These are phyloP conservation scores for Platichthys stellatus DNA, from an alignment of 2,113 vertebrate genomes.

Conservation along the genomic window DNA sequence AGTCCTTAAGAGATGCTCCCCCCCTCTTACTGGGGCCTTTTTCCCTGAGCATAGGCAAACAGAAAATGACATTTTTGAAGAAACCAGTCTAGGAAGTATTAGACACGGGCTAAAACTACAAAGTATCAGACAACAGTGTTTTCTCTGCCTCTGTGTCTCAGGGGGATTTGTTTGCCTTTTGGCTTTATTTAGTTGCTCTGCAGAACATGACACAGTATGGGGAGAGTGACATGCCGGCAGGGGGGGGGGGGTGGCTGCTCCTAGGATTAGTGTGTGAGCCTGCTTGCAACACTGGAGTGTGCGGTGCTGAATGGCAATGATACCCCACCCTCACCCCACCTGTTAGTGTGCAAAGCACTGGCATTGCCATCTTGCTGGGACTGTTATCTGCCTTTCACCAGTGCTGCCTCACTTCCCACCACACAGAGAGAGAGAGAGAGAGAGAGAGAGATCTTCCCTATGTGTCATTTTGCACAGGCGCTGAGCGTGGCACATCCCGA, in stretches of 20 bases:
- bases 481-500: not conserved
- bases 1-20: slow-evolving; percentile 57
- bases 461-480: slow-evolving; percentile 22
- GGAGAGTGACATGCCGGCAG: slow-evolving; percentile 56
- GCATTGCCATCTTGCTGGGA: slow-evolving; percentile 35
- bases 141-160: slow-evolving; percentile 45
- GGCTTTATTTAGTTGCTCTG: slow-evolving; percentile 73
- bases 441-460: slow-evolving; percentile 35
- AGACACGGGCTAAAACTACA: slow-evolving; percentile 56
- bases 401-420: slow-evolving; percentile 30
- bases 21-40: not conserved
- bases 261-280: slow-evolving; percentile 37
- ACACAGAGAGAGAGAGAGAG: slow-evolving; percentile 6
- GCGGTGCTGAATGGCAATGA: slow-evolving; percentile 48
- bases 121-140: slow-evolving; percentile 57
- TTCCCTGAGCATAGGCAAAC: slow-evolving; percentile 35
- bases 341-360: slow-evolving; percentile 29
- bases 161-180: slow-evolving; percentile 68
- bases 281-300: not conserved
- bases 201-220: slow-evolving; percentile 69
- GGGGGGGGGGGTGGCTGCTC: slow-evolving; percentile 22
- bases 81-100: slow-evolving; percentile 66
- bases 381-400: slow-evolving; percentile 51
- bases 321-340: not conserved
- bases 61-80: slow-evolving; percentile 66